Percentiles rank a stretch among this genome's conserved stretches.
phyloP scores from a whole-genome alignment of 2,888 invertebrate genomes.

The Rutpela maculata region DNA sequence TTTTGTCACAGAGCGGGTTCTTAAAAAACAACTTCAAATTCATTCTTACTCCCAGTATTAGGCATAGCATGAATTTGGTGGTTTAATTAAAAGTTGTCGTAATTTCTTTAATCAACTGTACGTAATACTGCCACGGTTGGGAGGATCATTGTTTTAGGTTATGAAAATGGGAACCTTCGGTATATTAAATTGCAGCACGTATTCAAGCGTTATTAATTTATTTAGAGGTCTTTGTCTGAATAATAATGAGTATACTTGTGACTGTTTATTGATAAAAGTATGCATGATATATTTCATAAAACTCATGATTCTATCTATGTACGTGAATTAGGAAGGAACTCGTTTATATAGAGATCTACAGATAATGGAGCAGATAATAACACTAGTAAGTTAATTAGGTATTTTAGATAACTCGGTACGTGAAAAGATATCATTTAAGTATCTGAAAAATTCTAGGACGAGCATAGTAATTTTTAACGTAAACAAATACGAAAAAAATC shows the following conservation, averaged over 20 bases:
- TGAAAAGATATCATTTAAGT: conserved; percentile 2
- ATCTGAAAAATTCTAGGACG: not conserved
- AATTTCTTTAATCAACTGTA: not conserved
- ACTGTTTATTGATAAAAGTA: conserved; percentile 12
- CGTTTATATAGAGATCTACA: not conserved
- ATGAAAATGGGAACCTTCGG: not conserved
- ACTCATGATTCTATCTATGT: not conserved
- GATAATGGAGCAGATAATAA: not conserved
- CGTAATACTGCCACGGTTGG: conserved; percentile 10
- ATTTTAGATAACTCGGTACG: conserved; percentile 18
- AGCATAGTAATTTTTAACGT: conserved; percentile 12
- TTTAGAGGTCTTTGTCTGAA: conserved; percentile 13
- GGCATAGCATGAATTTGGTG: not conserved
- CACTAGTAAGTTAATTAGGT: conserved; percentile 12
- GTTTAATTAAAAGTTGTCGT: conserved; percentile 5
- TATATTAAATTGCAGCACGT: conserved; percentile 15
- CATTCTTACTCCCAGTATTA: too few relatives aligned
- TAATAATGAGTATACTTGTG: not conserved
- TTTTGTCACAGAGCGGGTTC: not conserved
- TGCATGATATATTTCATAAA: not conserved
- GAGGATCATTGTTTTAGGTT: conserved; percentile 5
- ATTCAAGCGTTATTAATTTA: conserved; percentile 8
- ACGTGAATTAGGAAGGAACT: conserved; percentile 34
- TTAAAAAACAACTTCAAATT: too few relatives aligned
- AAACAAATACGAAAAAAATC: conserved; percentile 17